A percentile compares a stretch with the other conserved stretches of the same genome.
Conservation (phyloP, 2,888 invertebrate species). For the Myopa tessellatipennis region DNA sequence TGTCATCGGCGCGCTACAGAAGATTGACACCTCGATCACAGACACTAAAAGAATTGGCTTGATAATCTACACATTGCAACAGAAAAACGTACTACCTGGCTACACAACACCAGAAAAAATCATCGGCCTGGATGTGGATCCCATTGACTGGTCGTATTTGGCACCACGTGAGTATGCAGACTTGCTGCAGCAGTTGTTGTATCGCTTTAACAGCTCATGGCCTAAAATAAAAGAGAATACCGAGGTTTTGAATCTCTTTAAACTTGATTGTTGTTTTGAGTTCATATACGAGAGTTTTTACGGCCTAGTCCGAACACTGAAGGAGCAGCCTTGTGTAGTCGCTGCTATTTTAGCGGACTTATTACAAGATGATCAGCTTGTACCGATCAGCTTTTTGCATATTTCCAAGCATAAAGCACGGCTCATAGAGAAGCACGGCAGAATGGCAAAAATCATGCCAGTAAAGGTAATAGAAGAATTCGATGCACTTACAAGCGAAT, state of each 20-base stretch:
- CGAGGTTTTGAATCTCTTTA: conserved; percentile 56
- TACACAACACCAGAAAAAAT: conserved; percentile 76
- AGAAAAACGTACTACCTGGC: conserved; percentile 64
- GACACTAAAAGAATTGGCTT: conserved; percentile 62
- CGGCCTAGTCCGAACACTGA: conserved; percentile 49
- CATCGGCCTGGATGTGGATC: conserved; percentile 69
- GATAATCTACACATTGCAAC: conserved; percentile 59
- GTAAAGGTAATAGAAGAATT: conserved; percentile 52
- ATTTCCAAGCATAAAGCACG: conserved; percentile 51
- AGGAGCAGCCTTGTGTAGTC: conserved; percentile 46
- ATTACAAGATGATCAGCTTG: conserved; percentile 55
- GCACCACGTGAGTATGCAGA: conserved; percentile 69
- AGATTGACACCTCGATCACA: conserved; percentile 54
- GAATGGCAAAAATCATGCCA: conserved; percentile 54
- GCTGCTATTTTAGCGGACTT: conserved; percentile 52
- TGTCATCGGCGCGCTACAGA: conserved; percentile 52
- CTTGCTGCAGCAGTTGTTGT: conserved; percentile 70
- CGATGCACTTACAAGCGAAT: conserved; percentile 69
- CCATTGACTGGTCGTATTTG: conserved; percentile 62
- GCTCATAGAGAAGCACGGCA: conserved; percentile 49
- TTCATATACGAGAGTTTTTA: conserved; percentile 59
- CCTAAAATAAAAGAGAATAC: conserved; percentile 64
- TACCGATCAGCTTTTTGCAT: conserved; percentile 57
- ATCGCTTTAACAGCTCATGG: conserved; percentile 72
- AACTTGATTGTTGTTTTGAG: conserved; percentile 59